Percentiles rank a stretch among this genome's conserved stretches.
Evolutionary conservation across 2,113 vertebrate species (phyloP).

Genomic region (Clupea harengus): DNA sequence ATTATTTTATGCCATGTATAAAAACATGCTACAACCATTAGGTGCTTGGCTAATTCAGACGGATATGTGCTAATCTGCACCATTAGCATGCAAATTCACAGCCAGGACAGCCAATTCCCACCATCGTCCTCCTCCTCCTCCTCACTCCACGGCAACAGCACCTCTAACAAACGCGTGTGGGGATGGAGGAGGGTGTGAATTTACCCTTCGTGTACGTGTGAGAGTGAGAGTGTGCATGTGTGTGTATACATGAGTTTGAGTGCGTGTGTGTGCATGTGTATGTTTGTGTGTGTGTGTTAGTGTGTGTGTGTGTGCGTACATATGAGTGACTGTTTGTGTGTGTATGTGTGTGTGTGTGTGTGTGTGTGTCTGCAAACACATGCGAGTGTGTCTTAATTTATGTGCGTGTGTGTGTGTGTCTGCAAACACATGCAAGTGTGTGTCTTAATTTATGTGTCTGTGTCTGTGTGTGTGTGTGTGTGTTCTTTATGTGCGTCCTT

Average conservation of each 20-base stretch:
- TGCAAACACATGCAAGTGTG: not conserved
- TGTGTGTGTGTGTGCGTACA: not conserved
- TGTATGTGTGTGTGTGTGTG: not conserved
- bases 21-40: not conserved
- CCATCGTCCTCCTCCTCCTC: not conserved
- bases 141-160: not conserved
- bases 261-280: not conserved
- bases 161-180: not conserved
- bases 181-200: not conserved
- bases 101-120: not conserved
- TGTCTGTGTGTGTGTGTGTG: not conserved
- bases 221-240: not conserved
- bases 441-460: not conserved
- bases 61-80: not conserved
- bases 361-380: not conserved
- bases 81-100: not conserved
- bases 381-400: not conserved
- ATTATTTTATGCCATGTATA: not conserved
- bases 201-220: not conserved
- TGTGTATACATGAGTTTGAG: not conserved
- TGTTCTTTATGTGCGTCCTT: not conserved
- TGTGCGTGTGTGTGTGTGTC: slow-evolving; percentile 27
- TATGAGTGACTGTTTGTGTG: not conserved
- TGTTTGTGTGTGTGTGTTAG: not conserved
- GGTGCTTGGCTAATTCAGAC: not conserved